Conservation (phyloP, 2,888 invertebrate species). For the Rugalucina vietnamica region DNA sequence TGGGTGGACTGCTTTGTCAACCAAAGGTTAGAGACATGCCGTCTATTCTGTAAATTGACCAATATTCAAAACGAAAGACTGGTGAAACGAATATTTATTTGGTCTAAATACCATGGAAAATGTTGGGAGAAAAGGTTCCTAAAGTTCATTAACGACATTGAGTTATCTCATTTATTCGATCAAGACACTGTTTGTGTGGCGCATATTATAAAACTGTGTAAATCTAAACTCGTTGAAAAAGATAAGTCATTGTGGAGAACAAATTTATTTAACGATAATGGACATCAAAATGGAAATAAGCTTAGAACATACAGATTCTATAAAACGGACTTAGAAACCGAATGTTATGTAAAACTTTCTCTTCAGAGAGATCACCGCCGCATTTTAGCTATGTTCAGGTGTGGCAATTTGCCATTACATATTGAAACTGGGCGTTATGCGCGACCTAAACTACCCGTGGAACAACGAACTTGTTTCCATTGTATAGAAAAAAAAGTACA, state of each 20-base stretch:
- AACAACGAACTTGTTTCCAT: no score
- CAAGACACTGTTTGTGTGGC: not conserved
- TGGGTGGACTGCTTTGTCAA: conserved; percentile 13
- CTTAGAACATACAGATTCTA: conserved; percentile 10
- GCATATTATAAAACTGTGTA: not conserved
- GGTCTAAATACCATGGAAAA: conserved; percentile 9
- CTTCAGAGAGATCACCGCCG: not conserved
- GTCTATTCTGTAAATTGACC: not conserved
- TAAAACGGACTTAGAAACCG: conserved; percentile 7
- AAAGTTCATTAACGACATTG: not conserved
- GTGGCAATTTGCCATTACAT: no score
- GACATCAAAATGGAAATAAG: not conserved
- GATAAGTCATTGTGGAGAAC: not conserved
- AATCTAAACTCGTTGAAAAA: not conserved
- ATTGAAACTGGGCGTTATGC: no score
- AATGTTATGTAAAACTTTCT: not conserved
- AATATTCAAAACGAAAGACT: not conserved
- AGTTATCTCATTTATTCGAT: not conserved
- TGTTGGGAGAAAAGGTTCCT: not conserved
- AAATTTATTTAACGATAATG: not conserved
- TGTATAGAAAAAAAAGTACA: no score
- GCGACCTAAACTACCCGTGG: no score
- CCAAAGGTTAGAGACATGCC: not conserved
- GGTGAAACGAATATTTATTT: not conserved
- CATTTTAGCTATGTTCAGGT: conserved; percentile 1